Evolutionary conservation across 1,140 invertebrate species (phyloP), one percentile per base, ranked within the genome.

Genomic region (Bombus balteatus): DNA sequence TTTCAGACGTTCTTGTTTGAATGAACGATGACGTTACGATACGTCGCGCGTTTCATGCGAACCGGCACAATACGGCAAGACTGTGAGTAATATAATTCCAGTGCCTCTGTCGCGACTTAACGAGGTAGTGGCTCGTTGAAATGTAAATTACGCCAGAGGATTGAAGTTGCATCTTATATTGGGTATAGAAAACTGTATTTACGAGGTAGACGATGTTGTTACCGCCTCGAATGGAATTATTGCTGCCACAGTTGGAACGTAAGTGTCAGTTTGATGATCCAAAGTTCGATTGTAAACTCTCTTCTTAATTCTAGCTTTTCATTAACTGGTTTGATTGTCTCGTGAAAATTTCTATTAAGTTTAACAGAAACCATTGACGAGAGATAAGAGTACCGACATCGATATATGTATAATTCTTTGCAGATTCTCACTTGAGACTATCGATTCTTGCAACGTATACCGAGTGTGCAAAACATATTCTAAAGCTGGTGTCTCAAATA

Each of bases 141-240:
- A 80, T 70, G 77, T 70, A 70, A 80, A 80, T 80, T 80, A 68
- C 77, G 65, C 25, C 65, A n/a, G 41, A 32, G 77, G 43, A 80
- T 80, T 15, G 77, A 80, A 70, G 65, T 80, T 37, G 47, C 65
- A 53, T 80, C 77, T 80, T 70, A 47, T 70, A 68, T 80, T 28
- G 65, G 43, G 18, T 32, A 70, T 70, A 80, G 77, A 80, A 80
- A 80, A 80, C 22, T 68, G 65, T 80, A 80, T 80, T 70, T 80
- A 47, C 77, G 65, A 80, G 65, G 62, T 37, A 68, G 39, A 47
- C 75, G 75, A 62, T 62, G 57, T 77, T 80, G 77, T 80, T 70
- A 68, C 32, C 65, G 32, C 10, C 43, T 10, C n/a, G 65, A 66
- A 68, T 79, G n/a, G 65, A 70, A 53, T 80, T 53, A 80, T 80